phyloP scores from a whole-genome alignment of 2,888 invertebrate genomes.

The Drosophila mulleri region DNA sequence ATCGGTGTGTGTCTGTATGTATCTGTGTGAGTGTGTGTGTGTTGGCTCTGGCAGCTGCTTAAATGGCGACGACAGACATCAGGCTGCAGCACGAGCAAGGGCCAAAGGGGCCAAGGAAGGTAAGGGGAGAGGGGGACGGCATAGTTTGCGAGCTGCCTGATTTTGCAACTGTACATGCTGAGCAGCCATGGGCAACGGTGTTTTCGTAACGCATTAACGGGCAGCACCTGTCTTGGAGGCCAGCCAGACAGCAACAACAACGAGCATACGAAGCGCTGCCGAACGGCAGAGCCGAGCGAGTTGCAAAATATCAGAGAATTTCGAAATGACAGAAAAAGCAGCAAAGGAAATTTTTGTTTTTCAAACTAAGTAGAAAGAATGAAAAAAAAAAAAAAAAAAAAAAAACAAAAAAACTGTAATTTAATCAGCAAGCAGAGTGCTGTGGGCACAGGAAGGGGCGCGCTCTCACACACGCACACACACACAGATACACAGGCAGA shows the following conservation, averaged over 20 bases:
- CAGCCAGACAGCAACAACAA: conserved; percentile 13
- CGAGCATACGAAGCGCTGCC: conserved; percentile 2
- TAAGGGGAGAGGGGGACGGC: neutral
- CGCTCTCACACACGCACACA: conserved; percentile 8
- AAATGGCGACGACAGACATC: conserved; percentile 78
- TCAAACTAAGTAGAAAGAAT: conserved; percentile 7
- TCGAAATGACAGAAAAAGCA: conserved; percentile 28
- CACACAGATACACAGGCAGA: conserved; percentile 14
- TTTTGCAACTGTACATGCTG: conserved; percentile 69
- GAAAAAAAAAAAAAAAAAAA: conserved; percentile 23
- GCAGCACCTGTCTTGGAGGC: conserved; percentile 81
- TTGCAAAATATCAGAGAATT: conserved; percentile 39
- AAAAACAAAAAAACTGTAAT: conserved; percentile 63
- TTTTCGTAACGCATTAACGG: conserved; percentile 77
- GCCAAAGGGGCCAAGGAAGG: neutral
- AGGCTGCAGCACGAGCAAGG: conserved; percentile 52
- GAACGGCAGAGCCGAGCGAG: conserved; percentile 13
- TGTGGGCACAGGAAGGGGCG: conserved; percentile 27
- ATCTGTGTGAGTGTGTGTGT: conserved; percentile 14
- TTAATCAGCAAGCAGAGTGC: conserved; percentile 65
- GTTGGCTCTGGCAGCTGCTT: conserved; percentile 63
- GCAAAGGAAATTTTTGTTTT: conserved; percentile 41
- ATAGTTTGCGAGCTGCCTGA: conserved; percentile 19
- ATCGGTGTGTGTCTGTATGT: neutral
- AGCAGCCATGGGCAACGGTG: conserved; percentile 13